A percentile compares a stretch with the other conserved stretches of the same genome.
Conservation (phyloP, 2,113 vertebrate species). For the Passer montanus region DNA sequence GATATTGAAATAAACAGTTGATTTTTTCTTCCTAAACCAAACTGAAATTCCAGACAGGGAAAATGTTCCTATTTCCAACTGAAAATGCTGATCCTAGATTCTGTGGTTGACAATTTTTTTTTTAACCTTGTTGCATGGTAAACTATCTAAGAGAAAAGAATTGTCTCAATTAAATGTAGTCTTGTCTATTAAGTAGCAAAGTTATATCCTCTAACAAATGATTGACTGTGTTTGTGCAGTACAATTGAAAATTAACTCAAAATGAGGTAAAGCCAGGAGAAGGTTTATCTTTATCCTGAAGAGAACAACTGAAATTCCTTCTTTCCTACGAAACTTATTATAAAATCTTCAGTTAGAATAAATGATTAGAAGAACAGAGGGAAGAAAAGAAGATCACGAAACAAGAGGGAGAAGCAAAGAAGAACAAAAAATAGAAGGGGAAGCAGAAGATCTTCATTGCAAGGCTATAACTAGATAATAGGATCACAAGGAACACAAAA, state of each 20-base stretch:
- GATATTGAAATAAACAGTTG: neutral
- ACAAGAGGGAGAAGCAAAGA: neutral
- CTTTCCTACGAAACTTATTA: neutral
- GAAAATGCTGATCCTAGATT: neutral
- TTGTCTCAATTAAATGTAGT: neutral
- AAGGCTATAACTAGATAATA: accelerated
- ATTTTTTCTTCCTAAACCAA: neutral
- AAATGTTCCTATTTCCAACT: neutral
- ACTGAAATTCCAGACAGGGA: neutral
- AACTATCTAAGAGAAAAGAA: neutral
- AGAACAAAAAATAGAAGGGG: neutral
- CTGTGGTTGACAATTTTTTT: neutral
- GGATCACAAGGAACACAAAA: accelerated
- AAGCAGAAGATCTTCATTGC: neutral
- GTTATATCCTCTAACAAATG: neutral
- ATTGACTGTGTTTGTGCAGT: neutral
- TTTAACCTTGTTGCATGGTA: neutral
- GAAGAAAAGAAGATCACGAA: neutral
- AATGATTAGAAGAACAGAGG: neutral
- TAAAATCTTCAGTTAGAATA: neutral
- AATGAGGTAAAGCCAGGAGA: neutral
- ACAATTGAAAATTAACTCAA: neutral
- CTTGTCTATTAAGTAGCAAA: neutral
- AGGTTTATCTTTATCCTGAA: neutral
- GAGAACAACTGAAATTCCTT: neutral